Base-by-base conservation (phyloP, 2,888 invertebrate genomes). In the Pristionchus entomophagus region DNA sequence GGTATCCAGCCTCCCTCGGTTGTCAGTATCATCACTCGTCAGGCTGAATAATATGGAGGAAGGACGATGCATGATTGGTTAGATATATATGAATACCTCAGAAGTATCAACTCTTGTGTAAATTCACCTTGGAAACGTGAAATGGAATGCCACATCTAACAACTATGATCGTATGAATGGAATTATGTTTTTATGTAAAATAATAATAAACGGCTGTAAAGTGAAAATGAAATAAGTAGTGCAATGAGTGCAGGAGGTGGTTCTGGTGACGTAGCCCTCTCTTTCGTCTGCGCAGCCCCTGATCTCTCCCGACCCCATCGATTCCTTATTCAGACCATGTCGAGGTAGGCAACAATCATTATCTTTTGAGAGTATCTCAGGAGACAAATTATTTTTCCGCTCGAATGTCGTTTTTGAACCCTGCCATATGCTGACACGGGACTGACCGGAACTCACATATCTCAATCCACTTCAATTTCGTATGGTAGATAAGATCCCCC, bases 321-420 rank as follows among this genome's bases (percentile, higher is more conserved):
- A 41, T 82, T 82, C 41, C 59, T 82, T 41, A 35, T 82, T n/a
- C 82, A 82, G 17, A n/a, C 59, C 12, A 19, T 82, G 41, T 82
- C 82, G 5, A 49, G 78, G 51, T 77, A 32, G 6, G 17, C n/a
- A n/a, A 5, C 22, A 22, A 6, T 49, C 53, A 53, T 19, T 19
- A 14, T 56, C n/a, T 8, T 56, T 56, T 56, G n/a, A 17, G 19
- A 51, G n/a, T n/a, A n/a, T n/a, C 51, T 5, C 1, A 3, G 51
- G 12, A 51, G 19, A 51, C 4, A 56, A 56, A 56, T 56, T 56
- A n/a, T 56, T 56, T n/a, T 56, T n/a, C n/a, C n/a, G n/a, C n/a
- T n/a, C n/a, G n/a, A n/a, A n/a, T n/a, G n/a, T n/a, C n/a, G n/a
- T n/a, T n/a, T n/a, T n/a, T n/a, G n/a, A n/a, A n/a, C n/a, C n/a